Conservation (phyloP, 2,888 invertebrate genomes). For the Troides helena region DNA sequence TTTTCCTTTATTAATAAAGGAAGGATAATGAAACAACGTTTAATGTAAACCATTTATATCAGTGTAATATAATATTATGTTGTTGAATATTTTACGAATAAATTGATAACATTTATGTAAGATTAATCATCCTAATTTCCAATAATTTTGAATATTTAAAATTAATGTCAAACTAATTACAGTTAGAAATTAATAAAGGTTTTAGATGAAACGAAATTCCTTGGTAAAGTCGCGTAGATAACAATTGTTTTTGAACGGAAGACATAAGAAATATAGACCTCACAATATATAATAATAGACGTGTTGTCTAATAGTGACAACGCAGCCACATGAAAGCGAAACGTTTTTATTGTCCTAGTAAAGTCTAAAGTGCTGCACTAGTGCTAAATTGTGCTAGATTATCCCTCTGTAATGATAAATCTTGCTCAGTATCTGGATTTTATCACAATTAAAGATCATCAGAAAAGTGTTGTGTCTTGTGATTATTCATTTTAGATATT, state of each 20-base stretch:
- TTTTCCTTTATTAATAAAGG: not conserved
- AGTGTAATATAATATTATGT: slow-evolving; percentile 66
- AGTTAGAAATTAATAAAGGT: not conserved
- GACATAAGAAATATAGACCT: slow-evolving; percentile 49
- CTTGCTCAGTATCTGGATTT: slow-evolving; percentile 2
- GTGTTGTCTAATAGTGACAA: slow-evolving; percentile 28
- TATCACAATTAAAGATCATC: slow-evolving; percentile 20
- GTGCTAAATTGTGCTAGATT: slow-evolving; percentile 51
- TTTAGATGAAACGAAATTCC: not conserved
- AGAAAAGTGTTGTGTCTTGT: slow-evolving; percentile 17
- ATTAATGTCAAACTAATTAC: slow-evolving; percentile 7
- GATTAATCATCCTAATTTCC: slow-evolving; percentile 23
- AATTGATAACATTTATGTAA: slow-evolving; percentile 66
- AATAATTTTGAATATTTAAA: slow-evolving; percentile 19
- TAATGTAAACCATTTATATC: slow-evolving; percentile 75
- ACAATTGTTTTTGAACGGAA: slow-evolving; percentile 60
- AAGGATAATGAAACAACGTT: slow-evolving; percentile 30
- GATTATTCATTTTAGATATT: slow-evolving; percentile 37
- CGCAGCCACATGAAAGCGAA: slow-evolving; percentile 55
- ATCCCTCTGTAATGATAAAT: slow-evolving; percentile 16
- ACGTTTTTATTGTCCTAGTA: slow-evolving; percentile 76
- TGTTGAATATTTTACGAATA: slow-evolving; percentile 65
- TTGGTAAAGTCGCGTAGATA: slow-evolving; percentile 44
- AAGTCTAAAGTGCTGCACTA: slow-evolving; percentile 71
- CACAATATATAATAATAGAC: slow-evolving; percentile 31